Evolutionary conservation across 2,888 invertebrate genomes (phyloP), one percentile per base, ranked within the genome.

Genomic region (Pocota personata): DNA sequence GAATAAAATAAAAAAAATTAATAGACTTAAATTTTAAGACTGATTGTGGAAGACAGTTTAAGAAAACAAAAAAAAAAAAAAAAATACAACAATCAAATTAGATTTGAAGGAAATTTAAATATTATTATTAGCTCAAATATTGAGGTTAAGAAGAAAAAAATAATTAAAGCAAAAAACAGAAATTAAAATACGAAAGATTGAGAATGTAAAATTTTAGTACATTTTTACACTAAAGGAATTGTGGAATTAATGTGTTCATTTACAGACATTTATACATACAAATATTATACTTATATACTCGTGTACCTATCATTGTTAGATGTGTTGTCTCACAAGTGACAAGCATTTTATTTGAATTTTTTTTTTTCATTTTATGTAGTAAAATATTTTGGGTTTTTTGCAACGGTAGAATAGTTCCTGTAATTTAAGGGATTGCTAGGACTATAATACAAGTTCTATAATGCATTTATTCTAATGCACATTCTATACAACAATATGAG

Each of bases 341-440:
- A 72, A 66, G 37, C 43, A 77, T 21, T 55, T 69, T 37, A 50
- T 19, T 76, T 58, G n/a, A 14, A 57, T 7, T 43, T 32, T 67
- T 40, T 37, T 32, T 24, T 50, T 67, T 66, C 3, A 21, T 57
- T 80, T 64, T 32, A 73, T 75, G 69, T 82, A 82, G 82, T 55
- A 19, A 86, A 86, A 86, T 80, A 72, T 86, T 79, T 75, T 77
- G 32, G 27, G 46, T 78, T 71, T 58, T 55, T 77, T 86, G 86
- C 80, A 86, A 86, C 86, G 86, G 86, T 86, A 86, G 86, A 76
- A 77, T 86, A 86, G 86, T 86, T 86, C 86, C 86, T 86, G 76
- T 86, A 86, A 86, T 82, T 72, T 86, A 82, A 82, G 82, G 55
- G 43, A 86, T 86, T 82, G 86, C 82, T 86, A 86, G 80, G 76